phyloP scores from a whole-genome alignment of 2,888 invertebrate species.

The Aleiodes testaceus region DNA sequence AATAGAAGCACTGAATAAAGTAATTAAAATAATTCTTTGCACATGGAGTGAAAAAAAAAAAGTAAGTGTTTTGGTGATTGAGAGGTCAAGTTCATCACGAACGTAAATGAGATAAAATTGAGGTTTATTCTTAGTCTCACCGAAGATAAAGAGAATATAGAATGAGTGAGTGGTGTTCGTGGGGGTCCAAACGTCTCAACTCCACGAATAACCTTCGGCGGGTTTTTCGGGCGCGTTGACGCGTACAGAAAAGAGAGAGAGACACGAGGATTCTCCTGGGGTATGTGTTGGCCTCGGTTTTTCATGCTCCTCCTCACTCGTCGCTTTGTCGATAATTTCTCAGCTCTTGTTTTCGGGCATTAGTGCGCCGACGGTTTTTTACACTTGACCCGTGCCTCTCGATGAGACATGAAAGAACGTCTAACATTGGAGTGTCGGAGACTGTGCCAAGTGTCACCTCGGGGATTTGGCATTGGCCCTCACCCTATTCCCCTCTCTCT shows the following conservation, averaged over 20 bases:
- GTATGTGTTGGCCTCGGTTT: conserved; percentile 4
- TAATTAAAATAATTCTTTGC: too few species aligned
- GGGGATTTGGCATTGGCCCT: conserved; percentile 61
- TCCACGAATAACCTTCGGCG: conserved; percentile 39
- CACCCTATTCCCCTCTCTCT: conserved; percentile 47
- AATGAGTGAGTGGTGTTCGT: conserved; percentile 36
- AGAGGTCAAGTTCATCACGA: conserved; percentile 22
- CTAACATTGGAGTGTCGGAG: conserved; percentile 25
- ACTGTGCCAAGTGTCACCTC: conserved; percentile 53
- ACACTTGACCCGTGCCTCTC: conserved; percentile 21
- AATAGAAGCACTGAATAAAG: background rate
- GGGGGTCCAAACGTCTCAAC: conserved; percentile 39
- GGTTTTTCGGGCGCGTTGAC: conserved; percentile 42
- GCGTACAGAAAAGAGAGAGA: background rate
- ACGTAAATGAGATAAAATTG: conserved; percentile 23
- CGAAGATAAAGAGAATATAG: conserved; percentile 30
- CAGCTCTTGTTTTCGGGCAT: background rate
- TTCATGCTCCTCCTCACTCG: background rate
- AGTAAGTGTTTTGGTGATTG: conserved; percentile 17
- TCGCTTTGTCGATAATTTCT: conserved; percentile 21
- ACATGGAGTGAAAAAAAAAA: too few species aligned
- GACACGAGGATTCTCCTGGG: background rate
- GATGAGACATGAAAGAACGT: conserved; percentile 28
- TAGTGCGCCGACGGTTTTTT: background rate
- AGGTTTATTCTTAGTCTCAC: conserved; percentile 23